These are phyloP conservation scores for Octomys mimax DNA, from an alignment of 2,797 vertebrate species.

Conservation along the genomic window DNA sequence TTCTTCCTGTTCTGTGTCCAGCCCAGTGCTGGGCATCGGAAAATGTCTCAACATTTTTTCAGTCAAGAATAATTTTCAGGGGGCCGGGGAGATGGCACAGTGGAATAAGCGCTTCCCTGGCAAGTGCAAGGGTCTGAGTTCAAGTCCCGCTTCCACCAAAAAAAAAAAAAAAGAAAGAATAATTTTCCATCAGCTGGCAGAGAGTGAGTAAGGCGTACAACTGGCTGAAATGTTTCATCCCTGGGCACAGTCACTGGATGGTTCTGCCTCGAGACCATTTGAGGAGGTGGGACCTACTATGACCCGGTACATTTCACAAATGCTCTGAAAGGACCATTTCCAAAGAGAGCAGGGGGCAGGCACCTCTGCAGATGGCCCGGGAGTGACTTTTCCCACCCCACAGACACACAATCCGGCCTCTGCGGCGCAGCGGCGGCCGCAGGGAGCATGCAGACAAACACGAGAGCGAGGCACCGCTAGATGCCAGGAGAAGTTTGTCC, in stretches of 20 bases:
- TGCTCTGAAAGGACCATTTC: not conserved
- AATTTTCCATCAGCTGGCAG: not conserved
- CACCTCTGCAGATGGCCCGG: not conserved
- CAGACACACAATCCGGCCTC: too few species aligned
- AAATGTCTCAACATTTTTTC: not conserved
- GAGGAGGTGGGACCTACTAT: not conserved
- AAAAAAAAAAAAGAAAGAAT: not conserved
- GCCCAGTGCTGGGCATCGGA: not conserved
- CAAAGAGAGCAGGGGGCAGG: not conserved
- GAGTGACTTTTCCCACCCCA: not conserved
- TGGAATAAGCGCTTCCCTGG: too few species aligned
- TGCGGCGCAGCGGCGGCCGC: not conserved
- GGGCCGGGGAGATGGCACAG: too few species aligned
- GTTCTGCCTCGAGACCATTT: not conserved
- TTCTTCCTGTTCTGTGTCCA: not conserved
- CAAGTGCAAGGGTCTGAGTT: too few species aligned
- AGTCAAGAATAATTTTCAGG: not conserved
- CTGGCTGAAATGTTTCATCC: not conserved
- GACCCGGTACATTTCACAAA: rapidly evolving
- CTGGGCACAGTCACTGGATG: too few species aligned
- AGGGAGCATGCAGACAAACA: not conserved
- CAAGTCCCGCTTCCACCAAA: too few species aligned
- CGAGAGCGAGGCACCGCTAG: too few species aligned
- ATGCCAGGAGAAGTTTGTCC: not conserved
- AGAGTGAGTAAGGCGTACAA: not conserved